These are phyloP conservation scores for Sphaerodactylus townsendi DNA, from an alignment of 2,113 vertebrate species.

Conservation along the genomic window DNA sequence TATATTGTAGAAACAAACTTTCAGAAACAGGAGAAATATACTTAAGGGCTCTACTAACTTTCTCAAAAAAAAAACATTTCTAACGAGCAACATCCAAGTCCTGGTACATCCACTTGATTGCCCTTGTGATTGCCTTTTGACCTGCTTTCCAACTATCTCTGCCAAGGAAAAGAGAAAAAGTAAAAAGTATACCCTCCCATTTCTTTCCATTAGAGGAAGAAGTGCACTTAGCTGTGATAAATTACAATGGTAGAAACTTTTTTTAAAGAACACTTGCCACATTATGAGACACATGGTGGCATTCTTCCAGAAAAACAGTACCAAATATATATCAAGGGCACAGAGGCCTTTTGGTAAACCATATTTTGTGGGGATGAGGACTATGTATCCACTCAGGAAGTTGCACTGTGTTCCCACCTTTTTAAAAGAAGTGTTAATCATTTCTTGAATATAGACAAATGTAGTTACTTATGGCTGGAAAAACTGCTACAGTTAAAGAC, in stretches of 20 bases:
- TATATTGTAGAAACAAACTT: slow-evolving; percentile 1
- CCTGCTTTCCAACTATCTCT: slow-evolving; percentile 21
- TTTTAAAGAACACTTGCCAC: neutral
- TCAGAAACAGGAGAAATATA: slow-evolving; percentile 7
- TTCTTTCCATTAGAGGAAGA: neutral
- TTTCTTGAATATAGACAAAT: no score
- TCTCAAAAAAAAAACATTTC: neutral
- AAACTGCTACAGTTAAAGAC: no score
- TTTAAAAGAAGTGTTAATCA: neutral
- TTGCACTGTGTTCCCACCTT: neutral
- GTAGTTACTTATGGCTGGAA: no score
- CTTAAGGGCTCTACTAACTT: neutral
- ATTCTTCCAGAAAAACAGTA: neutral
- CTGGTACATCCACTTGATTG: neutral
- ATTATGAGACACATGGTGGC: neutral
- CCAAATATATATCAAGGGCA: neutral
- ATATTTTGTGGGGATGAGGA: neutral
- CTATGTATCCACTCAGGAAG: neutral
- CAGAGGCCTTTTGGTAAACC: neutral
- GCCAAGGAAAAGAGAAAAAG: neutral
- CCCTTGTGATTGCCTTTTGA: neutral
- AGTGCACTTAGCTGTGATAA: neutral
- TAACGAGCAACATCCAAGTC: neutral
- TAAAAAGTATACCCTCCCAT: neutral
- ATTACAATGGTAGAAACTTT: neutral